Evolutionary conservation across 2,113 vertebrate genomes (phyloP).

Genomic region (Hirundichthys speculiger): DNA sequence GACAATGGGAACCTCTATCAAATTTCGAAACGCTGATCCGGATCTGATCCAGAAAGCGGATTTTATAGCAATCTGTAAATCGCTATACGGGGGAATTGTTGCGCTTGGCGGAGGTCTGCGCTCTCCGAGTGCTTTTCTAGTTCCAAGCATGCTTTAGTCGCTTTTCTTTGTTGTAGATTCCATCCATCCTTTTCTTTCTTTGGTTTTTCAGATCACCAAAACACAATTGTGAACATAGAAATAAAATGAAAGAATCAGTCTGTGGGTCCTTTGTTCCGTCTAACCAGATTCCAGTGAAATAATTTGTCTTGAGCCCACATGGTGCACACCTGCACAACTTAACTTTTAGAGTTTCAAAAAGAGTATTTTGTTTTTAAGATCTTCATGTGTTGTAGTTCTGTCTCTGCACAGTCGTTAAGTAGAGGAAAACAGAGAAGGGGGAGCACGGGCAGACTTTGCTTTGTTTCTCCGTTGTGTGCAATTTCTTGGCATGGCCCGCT

Average conservation of each 20-base stretch:
- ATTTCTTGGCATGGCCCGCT: slow-evolving; percentile 68
- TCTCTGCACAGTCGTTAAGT: slow-evolving; percentile 13
- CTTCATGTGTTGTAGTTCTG: neutral
- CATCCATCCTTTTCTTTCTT: neutral
- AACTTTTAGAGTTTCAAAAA: no score
- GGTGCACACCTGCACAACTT: slow-evolving; percentile 1
- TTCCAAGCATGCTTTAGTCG: neutral
- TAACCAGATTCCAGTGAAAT: slow-evolving; percentile 25
- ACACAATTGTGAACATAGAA: slow-evolving; percentile 1
- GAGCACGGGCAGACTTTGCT: slow-evolving; percentile 42
- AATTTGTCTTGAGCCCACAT: slow-evolving; percentile 14
- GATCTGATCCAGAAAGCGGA: no score
- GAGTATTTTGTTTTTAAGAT: slow-evolving; percentile 9
- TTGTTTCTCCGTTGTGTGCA: slow-evolving; percentile 59
- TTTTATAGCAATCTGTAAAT: no score
- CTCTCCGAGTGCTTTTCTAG: no score
- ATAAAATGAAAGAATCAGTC: neutral
- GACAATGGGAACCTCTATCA: no score
- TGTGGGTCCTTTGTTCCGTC: neutral
- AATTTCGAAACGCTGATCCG: no score
- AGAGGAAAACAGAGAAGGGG: neutral
- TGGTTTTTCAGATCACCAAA: neutral
- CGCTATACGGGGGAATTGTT: no score
- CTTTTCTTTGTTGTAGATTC: slow-evolving; percentile 9
- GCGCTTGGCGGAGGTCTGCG: no score